Evolutionary conservation across 2,113 vertebrate genomes (phyloP).

Genomic region (Sphyrna mokarran): DNA sequence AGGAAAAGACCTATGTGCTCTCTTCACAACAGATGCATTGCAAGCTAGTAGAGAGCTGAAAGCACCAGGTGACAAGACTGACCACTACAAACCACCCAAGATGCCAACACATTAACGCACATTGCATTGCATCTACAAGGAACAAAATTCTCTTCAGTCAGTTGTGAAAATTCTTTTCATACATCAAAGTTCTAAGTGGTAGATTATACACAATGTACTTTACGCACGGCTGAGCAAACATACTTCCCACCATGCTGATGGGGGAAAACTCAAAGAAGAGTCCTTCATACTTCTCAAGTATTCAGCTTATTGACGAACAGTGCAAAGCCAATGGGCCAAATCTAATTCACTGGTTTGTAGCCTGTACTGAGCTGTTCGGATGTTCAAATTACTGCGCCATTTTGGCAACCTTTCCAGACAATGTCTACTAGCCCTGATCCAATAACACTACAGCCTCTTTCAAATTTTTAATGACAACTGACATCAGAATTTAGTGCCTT

Average conservation of each 20-base stretch:
- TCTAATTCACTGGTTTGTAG: neutral
- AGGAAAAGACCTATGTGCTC: no score
- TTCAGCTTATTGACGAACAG: neutral
- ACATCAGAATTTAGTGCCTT: neutral
- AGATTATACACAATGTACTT: neutral
- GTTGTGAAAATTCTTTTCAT: neutral
- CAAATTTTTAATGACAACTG: neutral
- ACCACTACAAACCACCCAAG: no score
- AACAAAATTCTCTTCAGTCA: neutral
- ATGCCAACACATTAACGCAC: no score
- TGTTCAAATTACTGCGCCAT: neutral
- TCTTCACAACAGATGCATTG: no score
- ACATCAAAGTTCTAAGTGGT: neutral
- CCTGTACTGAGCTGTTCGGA: neutral
- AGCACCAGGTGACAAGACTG: no score
- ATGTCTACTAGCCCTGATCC: neutral
- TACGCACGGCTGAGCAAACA: neutral
- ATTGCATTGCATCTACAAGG: no score
- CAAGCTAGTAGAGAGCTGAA: no score
- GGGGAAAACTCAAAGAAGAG: neutral
- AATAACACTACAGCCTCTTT: neutral
- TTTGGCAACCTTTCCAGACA: neutral
- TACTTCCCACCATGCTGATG: neutral
- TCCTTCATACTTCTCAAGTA: neutral
- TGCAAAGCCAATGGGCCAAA: neutral